Evolutionary conservation across 1,140 invertebrate species (phyloP).

Genomic region (Doryteuthis pealeii): DNA sequence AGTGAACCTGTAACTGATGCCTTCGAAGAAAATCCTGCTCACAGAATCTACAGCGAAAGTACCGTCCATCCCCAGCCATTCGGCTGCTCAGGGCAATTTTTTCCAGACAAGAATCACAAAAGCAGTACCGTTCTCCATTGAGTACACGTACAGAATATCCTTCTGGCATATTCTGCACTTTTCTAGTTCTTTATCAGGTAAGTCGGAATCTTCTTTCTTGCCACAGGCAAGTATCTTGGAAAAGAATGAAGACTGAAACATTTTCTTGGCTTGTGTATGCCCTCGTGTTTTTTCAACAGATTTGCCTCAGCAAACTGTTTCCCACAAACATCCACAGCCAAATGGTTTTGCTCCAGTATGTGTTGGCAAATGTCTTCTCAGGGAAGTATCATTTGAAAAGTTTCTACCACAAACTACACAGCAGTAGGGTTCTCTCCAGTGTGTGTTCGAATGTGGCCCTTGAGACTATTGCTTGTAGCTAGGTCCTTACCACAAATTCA

Average conservation of each 20-base stretch:
- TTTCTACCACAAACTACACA: slow-evolving; percentile 13
- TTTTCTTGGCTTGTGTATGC: no score
- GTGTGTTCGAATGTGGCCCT: slow-evolving; percentile 64
- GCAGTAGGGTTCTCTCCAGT: slow-evolving; percentile 23
- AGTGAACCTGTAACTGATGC: not conserved
- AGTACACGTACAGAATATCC: no score
- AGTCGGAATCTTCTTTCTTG: no score
- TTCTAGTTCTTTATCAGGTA: no score
- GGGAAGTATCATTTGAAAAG: not conserved
- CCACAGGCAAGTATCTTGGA: no score
- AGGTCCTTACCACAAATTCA: slow-evolving; percentile 88
- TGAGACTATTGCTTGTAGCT: slow-evolving; percentile 84
- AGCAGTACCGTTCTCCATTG: not conserved
- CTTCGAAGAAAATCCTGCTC: not conserved
- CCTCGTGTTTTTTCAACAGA: slow-evolving; percentile 17
- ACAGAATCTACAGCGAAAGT: no score
- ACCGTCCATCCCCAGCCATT: no score
- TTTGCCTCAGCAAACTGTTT: slow-evolving; percentile 13
- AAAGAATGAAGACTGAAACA: no score
- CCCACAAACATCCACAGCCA: slow-evolving; percentile 25
- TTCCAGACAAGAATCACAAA: no score
- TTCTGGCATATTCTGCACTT: no score
- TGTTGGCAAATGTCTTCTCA: slow-evolving; percentile 19
- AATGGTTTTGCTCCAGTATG: slow-evolving; percentile 61
- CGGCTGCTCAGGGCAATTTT: no score